phyloP scores from a whole-genome alignment of 2,797 vertebrate genomes.

The Takifugu rubripes region DNA sequence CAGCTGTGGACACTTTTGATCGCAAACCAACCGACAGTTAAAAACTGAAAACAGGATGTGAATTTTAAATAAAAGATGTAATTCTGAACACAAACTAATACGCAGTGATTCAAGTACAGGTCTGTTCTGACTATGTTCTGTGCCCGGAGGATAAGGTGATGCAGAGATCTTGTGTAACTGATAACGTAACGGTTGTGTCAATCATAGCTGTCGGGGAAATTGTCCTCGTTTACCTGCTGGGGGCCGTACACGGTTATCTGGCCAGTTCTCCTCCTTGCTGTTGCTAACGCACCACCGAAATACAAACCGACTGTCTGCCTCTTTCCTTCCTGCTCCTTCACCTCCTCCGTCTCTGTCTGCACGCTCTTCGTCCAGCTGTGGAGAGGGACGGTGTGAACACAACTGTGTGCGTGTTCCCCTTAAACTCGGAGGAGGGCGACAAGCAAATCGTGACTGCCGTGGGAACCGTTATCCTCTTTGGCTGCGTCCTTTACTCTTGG shows the following conservation, averaged over 20 bases:
- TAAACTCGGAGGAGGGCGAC: constrained; percentile 82
- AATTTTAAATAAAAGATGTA: no score
- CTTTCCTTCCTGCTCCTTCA: constrained; percentile 13
- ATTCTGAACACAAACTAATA: no score
- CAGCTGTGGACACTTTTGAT: no score
- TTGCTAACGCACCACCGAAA: constrained; percentile 1
- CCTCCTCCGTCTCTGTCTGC: constrained; percentile 31
- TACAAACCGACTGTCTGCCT: constrained; percentile 9
- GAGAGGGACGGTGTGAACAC: constrained; percentile 74
- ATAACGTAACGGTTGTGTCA: no score
- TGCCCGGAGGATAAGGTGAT: no score
- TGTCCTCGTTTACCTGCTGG: no score
- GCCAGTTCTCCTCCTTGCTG: neutral
- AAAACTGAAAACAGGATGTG: no score
- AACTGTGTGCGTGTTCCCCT: constrained; percentile 86
- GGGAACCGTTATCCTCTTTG: constrained; percentile 84
- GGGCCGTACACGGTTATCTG: neutral
- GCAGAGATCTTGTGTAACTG: no score
- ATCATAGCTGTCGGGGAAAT: no score
- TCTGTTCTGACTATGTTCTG: no score
- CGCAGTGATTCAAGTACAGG: no score
- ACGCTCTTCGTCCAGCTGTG: constrained; percentile 50
- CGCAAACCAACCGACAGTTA: no score
- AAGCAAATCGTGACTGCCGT: constrained; percentile 84
- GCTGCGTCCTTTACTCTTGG: constrained; percentile 95